Conservation (phyloP, 2,888 invertebrate species). For the Graphium colonna region DNA sequence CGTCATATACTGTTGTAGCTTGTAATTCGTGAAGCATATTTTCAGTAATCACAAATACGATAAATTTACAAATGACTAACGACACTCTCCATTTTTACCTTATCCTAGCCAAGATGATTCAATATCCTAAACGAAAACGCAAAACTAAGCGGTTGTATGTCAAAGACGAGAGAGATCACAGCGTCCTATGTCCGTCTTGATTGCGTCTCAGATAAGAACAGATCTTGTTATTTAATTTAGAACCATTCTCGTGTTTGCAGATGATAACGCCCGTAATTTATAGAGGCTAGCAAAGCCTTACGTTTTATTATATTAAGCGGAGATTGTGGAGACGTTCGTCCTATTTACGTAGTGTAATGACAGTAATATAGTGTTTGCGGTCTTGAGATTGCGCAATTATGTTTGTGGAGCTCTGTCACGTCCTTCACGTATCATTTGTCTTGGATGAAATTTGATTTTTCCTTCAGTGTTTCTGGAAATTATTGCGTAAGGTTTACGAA, state of each 20-base stretch:
- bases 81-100: too few relatives aligned
- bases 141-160: conserved; percentile 10
- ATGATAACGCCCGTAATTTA: conserved; percentile 65
- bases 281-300: conserved; percentile 67
- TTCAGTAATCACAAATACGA: too few relatives aligned
- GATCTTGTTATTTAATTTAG: conserved; percentile 64
- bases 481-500: too few relatives aligned
- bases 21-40: too few relatives aligned
- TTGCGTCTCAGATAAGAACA: conserved; percentile 64
- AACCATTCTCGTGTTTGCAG: conserved; percentile 57
- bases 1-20: too few relatives aligned
- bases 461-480: neutral
- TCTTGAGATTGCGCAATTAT: conserved; percentile 52
- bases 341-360: conserved; percentile 53
- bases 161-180: conserved; percentile 28
- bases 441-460: conserved; percentile 4
- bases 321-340: conserved; percentile 52
- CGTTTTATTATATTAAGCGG: conserved; percentile 68
- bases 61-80: too few relatives aligned
- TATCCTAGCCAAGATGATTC: too few relatives aligned
- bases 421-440: conserved; percentile 38
- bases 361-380: conserved; percentile 42
- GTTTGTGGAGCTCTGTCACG: conserved; percentile 32
- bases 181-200: conserved; percentile 63
- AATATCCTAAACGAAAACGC: neutral